Conservation (phyloP, 1,140 invertebrate genomes). For the Homarus americanus region DNA sequence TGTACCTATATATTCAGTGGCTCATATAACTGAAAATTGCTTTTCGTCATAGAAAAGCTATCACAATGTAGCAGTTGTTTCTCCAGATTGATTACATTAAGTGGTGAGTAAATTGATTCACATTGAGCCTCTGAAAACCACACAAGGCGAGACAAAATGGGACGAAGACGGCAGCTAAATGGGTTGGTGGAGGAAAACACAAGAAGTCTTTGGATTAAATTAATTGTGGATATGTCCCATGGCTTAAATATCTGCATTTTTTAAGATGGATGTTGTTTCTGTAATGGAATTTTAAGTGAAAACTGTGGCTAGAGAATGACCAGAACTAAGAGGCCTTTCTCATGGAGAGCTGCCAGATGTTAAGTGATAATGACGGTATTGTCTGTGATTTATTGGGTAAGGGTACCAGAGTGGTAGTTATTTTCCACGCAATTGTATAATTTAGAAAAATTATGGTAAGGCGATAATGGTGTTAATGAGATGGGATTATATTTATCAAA, state of each 20-base stretch:
- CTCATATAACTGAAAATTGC: not conserved
- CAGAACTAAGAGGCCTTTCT: not conserved
- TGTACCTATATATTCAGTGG: not conserved
- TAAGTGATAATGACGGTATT: slow-evolving; percentile 16
- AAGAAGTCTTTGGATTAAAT: not conserved
- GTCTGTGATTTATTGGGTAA: slow-evolving; percentile 39
- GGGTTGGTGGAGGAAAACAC: not conserved
- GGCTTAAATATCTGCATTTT: not conserved
- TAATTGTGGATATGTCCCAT: too few species aligned
- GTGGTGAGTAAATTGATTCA: too few species aligned
- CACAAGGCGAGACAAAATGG: not conserved
- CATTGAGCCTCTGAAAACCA: too few species aligned
- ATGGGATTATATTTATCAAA: slow-evolving; percentile 29
- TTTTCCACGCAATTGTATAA: slow-evolving; percentile 26
- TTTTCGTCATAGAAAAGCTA: too few species aligned
- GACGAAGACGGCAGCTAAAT: not conserved
- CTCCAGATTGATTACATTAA: too few species aligned
- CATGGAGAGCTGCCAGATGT: not conserved
- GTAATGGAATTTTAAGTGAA: too few species aligned
- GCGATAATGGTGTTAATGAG: not conserved
- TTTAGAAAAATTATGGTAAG: slow-evolving; percentile 18
- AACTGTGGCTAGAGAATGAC: not conserved
- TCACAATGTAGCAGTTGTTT: too few species aligned
- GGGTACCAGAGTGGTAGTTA: slow-evolving; percentile 17
- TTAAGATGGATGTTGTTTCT: not conserved